Evolutionary conservation across 2,888 invertebrate genomes (phyloP), one percentile per base, ranked within the genome.

Genomic region (Dendrolimus houi): DNA sequence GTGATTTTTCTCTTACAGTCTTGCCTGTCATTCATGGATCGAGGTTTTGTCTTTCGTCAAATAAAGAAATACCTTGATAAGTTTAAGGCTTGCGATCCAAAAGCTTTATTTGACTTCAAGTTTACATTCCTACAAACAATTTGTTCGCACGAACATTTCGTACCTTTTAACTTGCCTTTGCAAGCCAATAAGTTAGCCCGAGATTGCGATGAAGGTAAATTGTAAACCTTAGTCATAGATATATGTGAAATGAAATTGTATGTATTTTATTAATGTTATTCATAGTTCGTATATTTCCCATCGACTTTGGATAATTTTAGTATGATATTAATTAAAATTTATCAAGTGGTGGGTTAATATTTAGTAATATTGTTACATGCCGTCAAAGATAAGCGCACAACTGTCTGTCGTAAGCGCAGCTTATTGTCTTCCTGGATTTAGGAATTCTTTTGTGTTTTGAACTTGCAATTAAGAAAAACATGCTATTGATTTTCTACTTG

Each of bases 101-200:
- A 97, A 75, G 92, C 94, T 0, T 87, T 98, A 42, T 96, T 97
- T 71, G 97, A 97, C 72, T 96, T 96, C 81, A 99, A 98, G 88
- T 97, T 98, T 76, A 95, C 95, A 59, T 98, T 99, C 77, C 88
- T 99, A 55, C 96, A 96, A 82, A 95, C 97, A 54, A 93, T 99
- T 54, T 97, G 97, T 76, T 95, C 95, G 52, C 98, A 99, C 76
- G 99, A 99, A 79, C 98, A 99, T 83, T 99, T 95, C 78, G 94
- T 99, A 56, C 96, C 97, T 0, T 94, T 99, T 71, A 98, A 98
- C 84, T 92, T 99, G 72, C 99, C 99, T 7, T 92, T 97, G 66
- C 93, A 94, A 76, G 93, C 93, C 55, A 93, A 92, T 58, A 85
- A 84, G 64, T 63, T 86, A 13, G 70, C 79, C 54, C 85, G 80